Evolutionary conservation across 2,888 invertebrate genomes (phyloP).

Genomic region (Lypha dubia): DNA sequence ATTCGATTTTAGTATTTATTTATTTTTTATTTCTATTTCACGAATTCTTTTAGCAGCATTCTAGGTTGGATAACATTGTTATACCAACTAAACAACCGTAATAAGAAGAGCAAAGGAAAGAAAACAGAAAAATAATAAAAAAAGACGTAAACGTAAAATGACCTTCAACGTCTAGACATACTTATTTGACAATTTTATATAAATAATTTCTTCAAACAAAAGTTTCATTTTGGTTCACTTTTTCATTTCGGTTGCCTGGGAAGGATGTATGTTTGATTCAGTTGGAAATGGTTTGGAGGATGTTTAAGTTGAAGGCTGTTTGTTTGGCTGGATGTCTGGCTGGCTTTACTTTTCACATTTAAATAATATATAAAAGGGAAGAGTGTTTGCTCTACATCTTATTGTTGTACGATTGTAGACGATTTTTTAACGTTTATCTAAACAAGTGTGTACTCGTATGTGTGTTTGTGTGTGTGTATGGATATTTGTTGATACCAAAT

Average conservation of each 20-base stretch:
- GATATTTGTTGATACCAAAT: slow-evolving; percentile 33
- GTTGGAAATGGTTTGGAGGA: slow-evolving; percentile 20
- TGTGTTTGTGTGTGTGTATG: slow-evolving; percentile 29
- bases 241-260: slow-evolving; percentile 14
- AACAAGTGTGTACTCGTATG: slow-evolving; percentile 9
- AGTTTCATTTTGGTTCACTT: slow-evolving; percentile 56
- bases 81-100: slow-evolving; percentile 10
- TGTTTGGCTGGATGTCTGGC: no score
- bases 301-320: slow-evolving; percentile 37
- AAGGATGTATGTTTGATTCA: not conserved
- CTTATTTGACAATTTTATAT: slow-evolving; percentile 72
- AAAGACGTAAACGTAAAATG: slow-evolving; percentile 56
- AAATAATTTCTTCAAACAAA: slow-evolving; percentile 68
- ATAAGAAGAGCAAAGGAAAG: slow-evolving; percentile 24
- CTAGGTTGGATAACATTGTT: slow-evolving; percentile 29
- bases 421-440: not conserved
- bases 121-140: not conserved
- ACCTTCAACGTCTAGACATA: slow-evolving; percentile 72
- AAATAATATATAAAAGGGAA: slow-evolving; percentile 9
- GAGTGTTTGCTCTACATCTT: slow-evolving; percentile 8
- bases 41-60: not conserved
- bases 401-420: slow-evolving; percentile 10
- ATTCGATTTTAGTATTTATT: not conserved
- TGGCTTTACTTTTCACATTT: slow-evolving; percentile 24
- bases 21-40: not conserved